Evolutionary conservation across 2,113 vertebrate genomes (phyloP), one percentile per base, ranked within the genome.

Genomic region (Ailuropoda melanoleuca): DNA sequence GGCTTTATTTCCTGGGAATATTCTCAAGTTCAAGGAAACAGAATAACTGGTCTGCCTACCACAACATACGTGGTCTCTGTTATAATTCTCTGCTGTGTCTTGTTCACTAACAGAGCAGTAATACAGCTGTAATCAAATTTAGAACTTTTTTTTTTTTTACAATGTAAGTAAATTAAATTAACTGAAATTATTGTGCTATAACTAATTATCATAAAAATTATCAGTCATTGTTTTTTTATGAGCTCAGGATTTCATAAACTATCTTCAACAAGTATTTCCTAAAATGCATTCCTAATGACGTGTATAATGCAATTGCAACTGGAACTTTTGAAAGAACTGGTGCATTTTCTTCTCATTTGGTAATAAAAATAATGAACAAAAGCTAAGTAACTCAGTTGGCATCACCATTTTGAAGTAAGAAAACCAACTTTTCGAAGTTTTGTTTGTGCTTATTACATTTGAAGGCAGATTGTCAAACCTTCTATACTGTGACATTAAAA

Each of bases 101-200:
- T 81, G 13, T 31, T 18, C 75, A 39, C 85, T 88, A 88, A 75
- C 34, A 74, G 31, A 77, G 13, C 6, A 58, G 39, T 90, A 94
- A 64, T 84, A 60, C 37, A 95, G 31, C 37, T 78, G 1, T 78
- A 60, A 80, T 85, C 56, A 93, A 81, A 88, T 74, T 91, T 75
- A 72, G 53, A 86, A 87, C 21, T 50, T 34, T 31, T 31, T 77
- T 62, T 72, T 75, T 72, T 93, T 96, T 90, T 53, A 84, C 6
- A 87, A 43, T 75, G 31, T 60, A 92, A 83, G 48, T 84, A 91
- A 95, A 92, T 88, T 92, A 60, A 75, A 93, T 96, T 74, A 93
- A 72, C 53, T 96, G 75, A 86, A 96, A 78, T 88, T 93, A 93
- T 68, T 87, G 26, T 78, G 31, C 83, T 93, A 14, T 88, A 83